Evolutionary conservation across 2,797 vertebrate genomes (phyloP).

Genomic region (Okamejei kenojei): DNA sequence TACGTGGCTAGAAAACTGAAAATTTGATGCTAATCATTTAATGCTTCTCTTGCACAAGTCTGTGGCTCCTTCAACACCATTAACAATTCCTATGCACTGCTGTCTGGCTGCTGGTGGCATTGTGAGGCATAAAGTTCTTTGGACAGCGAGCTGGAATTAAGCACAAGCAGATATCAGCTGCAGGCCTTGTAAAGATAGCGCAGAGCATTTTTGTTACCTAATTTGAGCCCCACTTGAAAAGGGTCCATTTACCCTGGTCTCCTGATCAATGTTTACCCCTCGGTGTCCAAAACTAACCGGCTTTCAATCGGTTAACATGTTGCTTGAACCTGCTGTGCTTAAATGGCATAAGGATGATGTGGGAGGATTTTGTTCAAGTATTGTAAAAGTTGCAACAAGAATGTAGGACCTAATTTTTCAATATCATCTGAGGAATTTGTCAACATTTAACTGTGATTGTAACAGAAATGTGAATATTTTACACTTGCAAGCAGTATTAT

Average conservation of each 20-base stretch:
- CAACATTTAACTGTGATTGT: neutral
- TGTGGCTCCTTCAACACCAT: neutral
- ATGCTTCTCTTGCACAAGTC: neutral
- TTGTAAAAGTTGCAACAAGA: too few relatives aligned
- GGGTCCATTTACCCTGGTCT: too few relatives aligned
- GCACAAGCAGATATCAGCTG: neutral
- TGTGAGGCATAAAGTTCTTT: neutral
- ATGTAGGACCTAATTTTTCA: too few relatives aligned
- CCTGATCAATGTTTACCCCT: too few relatives aligned
- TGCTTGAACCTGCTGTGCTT: too few relatives aligned
- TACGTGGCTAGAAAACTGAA: neutral
- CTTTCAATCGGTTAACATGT: too few relatives aligned
- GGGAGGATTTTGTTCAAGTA: too few relatives aligned
- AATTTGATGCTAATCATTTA: neutral
- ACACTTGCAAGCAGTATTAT: neutral
- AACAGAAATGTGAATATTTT: neutral
- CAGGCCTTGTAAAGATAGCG: neutral
- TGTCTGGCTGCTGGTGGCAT: neutral
- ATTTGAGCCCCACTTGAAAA: too few relatives aligned
- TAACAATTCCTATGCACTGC: neutral
- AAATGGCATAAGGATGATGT: too few relatives aligned
- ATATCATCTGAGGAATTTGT: neutral
- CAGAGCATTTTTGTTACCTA: neutral
- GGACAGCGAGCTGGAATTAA: neutral
- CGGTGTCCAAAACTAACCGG: too few relatives aligned